Evolutionary conservation across 2,888 invertebrate species (phyloP).

Genomic region (Agrilus cyanescens): DNA sequence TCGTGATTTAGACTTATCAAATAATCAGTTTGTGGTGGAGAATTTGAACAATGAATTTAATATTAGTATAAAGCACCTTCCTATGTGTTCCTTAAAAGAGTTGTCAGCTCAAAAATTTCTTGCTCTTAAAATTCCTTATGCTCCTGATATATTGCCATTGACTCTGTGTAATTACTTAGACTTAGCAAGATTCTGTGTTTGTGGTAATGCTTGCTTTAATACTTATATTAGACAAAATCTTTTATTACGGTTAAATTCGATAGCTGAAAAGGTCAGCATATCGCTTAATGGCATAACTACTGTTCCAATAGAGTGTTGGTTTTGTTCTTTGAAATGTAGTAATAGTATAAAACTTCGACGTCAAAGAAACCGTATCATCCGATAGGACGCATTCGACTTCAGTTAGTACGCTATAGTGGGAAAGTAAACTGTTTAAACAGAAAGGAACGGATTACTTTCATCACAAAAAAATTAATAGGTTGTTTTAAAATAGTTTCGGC

Average conservation of each 20-base stretch:
- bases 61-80: slow-evolving; percentile 25
- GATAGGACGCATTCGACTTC: slow-evolving; percentile 40
- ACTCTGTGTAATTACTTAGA: slow-evolving; percentile 50
- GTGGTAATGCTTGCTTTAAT: slow-evolving; percentile 39
- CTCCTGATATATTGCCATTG: slow-evolving; percentile 44
- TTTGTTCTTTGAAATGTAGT: slow-evolving; percentile 46
- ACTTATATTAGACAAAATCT: slow-evolving; percentile 25
- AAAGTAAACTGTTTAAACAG: too few species aligned
- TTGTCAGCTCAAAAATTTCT: slow-evolving; percentile 43
- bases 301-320: slow-evolving; percentile 47
- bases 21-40: slow-evolving; percentile 39
- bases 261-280: slow-evolving; percentile 33
- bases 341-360: slow-evolving; percentile 22
- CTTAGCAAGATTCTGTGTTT: slow-evolving; percentile 48
- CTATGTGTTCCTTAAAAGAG: slow-evolving; percentile 42
- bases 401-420: slow-evolving; percentile 22
- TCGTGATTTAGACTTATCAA: slow-evolving; percentile 44
- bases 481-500: too few species aligned
- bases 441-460: too few species aligned
- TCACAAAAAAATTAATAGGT: too few species aligned
- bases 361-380: slow-evolving; percentile 31
- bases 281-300: slow-evolving; percentile 29
- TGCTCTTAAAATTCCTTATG: slow-evolving; percentile 41
- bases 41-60: slow-evolving; percentile 9
- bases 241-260: slow-evolving; percentile 34